Conservation (phyloP, 2,888 invertebrate genomes). For the Platycheirus rosarum region DNA sequence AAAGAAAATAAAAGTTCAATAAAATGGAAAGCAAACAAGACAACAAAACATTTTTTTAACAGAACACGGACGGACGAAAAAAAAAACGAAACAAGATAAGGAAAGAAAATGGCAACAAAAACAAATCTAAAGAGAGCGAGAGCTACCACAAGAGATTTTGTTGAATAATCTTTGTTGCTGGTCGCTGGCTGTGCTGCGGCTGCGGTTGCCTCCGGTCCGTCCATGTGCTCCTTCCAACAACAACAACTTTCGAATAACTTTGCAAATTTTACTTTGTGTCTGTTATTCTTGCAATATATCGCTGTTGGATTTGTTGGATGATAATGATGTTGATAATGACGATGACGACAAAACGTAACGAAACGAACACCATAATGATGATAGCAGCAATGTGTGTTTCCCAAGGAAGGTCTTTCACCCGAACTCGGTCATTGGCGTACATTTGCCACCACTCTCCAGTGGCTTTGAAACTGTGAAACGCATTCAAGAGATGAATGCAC, state of each 20-base stretch:
- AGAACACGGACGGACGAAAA: not conserved
- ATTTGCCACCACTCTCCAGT: conserved; percentile 78
- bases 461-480: conserved; percentile 71
- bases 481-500: conserved; percentile 74
- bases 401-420: conserved; percentile 83
- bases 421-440: conserved; percentile 83
- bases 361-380: conserved; percentile 81
- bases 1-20: conserved; percentile 72
- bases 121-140: conserved; percentile 56
- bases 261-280: conserved; percentile 27
- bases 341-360: conserved; percentile 55
- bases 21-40: conserved; percentile 70
- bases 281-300: conserved; percentile 31
- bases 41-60: not conserved
- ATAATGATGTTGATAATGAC: conserved; percentile 39
- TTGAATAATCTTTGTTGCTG: conserved; percentile 6
- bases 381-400: conserved; percentile 77
- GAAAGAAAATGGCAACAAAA: conserved; percentile 20
- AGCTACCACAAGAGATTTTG: conserved; percentile 45
- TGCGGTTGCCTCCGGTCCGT: conserved; percentile 4
- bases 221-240: conserved; percentile 49
- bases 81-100: conserved; percentile 23
- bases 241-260: conserved; percentile 34
- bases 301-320: conserved; percentile 16
- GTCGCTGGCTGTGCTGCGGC: not conserved